Evolutionary conservation across 2,888 invertebrate species (phyloP).

Genomic region (Lordiphosa fenestrarum): DNA sequence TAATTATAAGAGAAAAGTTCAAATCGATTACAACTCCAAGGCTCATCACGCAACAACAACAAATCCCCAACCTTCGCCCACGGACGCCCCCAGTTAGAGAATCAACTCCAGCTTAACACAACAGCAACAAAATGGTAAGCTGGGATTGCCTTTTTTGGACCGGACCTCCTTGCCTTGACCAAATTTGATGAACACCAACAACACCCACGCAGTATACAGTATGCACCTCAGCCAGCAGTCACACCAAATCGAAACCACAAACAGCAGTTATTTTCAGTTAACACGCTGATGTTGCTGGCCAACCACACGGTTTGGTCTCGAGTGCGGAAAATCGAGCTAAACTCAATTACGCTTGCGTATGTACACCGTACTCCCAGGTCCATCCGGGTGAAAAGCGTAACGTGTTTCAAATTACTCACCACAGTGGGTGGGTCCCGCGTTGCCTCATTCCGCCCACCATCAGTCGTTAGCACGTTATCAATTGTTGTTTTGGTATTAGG

Average conservation of each 20-base stretch:
- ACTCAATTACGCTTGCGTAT: too few relatives aligned
- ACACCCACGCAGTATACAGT: slow-evolving; percentile 43
- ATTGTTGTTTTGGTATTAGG: too few relatives aligned
- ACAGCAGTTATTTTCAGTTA: slow-evolving; percentile 5
- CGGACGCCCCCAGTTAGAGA: neutral
- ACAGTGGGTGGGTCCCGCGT: too few relatives aligned
- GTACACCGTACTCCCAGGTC: too few relatives aligned
- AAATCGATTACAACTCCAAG: slow-evolving; percentile 19
- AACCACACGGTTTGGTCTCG: too few relatives aligned
- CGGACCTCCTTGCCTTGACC: slow-evolving; percentile 37
- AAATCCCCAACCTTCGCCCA: neutral
- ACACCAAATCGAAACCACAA: neutral
- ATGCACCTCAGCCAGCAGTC: neutral
- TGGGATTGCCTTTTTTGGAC: slow-evolving; percentile 55
- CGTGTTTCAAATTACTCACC: too few relatives aligned
- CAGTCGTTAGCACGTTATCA: too few relatives aligned
- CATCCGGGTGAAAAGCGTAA: too few relatives aligned
- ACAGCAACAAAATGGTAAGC: slow-evolving; percentile 51
- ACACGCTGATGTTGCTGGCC: neutral
- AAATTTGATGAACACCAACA: slow-evolving; percentile 45
- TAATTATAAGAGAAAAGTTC: slow-evolving; percentile 21
- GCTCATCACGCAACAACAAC: slow-evolving; percentile 6
- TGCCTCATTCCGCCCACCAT: too few relatives aligned
- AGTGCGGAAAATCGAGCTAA: too few relatives aligned
- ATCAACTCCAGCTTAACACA: neutral